Base-by-base conservation (phyloP, 23 tunicate species). In the Ascidia mentula region DNA sequence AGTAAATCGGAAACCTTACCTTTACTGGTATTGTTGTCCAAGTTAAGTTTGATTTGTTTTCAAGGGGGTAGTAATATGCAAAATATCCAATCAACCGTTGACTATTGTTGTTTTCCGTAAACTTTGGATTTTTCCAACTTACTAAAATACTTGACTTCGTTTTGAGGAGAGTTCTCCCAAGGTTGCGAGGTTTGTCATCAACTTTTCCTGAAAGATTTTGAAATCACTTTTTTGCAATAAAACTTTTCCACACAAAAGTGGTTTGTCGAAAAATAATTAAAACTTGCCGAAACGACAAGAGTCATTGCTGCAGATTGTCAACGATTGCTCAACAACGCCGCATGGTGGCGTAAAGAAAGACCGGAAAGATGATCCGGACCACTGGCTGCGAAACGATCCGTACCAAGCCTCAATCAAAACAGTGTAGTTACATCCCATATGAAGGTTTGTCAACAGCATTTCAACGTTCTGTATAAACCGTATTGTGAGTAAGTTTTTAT, bases 341-440 rank as follows among this genome's bases (percentile, higher is more conserved):
- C 91, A 87, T 39, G 91, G 81, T 18, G 91, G 91, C 30, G 85
- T 87, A 37, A 6, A 31, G 34, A 87, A 80, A 18, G 35, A 20
- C 5, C 59, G 22, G 36, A 22, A 5, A 18, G 40, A 40, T 6
- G 7, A 13, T 32, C 45, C n/a, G 0, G 87, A 75, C 86, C 79
- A 72, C 42, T 88, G 93, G 37, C 73, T 82, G 31, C 87, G 83
- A 53, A 88, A 82, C 3, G 93, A 77, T 31, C 93, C 93, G 60
- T 88, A 88, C 78, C 83, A 36, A 0, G 93, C 87, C 38, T 72
- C 83, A 4, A 88, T 65, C 17, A 87, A 40, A 3, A 88, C 34
- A 3, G 18, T 38, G 75, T 88, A 88, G n/a, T 46, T 46, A 45
- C 87, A 88, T 18, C 73, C 74, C 37, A 77, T 46, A 3, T 39